Evolutionary conservation across 2,797 vertebrate genomes (phyloP), one percentile per base, ranked within the genome.

Genomic region (Chelon auratus): DNA sequence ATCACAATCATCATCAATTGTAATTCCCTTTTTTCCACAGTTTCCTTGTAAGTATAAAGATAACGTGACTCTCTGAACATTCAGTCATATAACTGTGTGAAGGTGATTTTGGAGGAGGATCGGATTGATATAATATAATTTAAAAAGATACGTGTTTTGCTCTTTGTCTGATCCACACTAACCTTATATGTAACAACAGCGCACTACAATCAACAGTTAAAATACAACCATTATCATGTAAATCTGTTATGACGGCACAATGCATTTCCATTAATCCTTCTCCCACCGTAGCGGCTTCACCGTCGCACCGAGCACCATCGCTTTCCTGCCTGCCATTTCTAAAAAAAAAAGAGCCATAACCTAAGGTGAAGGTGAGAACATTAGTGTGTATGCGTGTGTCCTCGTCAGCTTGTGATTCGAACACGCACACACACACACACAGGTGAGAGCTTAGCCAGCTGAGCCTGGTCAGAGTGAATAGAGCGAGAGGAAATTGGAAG

Each of bases 401-500:
- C 64, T 78, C 84, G 77, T 82, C 73, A 64, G 55, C 48, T 18
- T 72, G 30, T 24, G 4, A 82, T 85, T 84, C 68, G 82, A 64
- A 69, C 60, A 26, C 24, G 4, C 24, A 26, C 24, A 26, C 24
- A 2, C 24, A 30, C 11, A 47, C 43, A 48, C 54, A 37, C 43
- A 60, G 48, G 39, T 54, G 39, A 68, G 50, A 65, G 7, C 8
- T 72, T n/a, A 26, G 26, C 74, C 83, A 82, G 71, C 73, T 73
- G 81, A 87, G 82, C 70, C 62, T 37, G 22, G 51, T 50, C 42
- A 17, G 15, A 68, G 48, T 52, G 68, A 84, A 86, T 36, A 53
- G 65, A 72, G 58, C 6, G n/a, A 43, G 75, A 76, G 67, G 75
- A 84, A 85, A 84, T 77, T 85, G 75, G 53, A 70, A 74, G 20